phyloP scores from a whole-genome alignment of 37 sponge, comb jelly and placozoan genomes.

The Spongilla lacustris region DNA sequence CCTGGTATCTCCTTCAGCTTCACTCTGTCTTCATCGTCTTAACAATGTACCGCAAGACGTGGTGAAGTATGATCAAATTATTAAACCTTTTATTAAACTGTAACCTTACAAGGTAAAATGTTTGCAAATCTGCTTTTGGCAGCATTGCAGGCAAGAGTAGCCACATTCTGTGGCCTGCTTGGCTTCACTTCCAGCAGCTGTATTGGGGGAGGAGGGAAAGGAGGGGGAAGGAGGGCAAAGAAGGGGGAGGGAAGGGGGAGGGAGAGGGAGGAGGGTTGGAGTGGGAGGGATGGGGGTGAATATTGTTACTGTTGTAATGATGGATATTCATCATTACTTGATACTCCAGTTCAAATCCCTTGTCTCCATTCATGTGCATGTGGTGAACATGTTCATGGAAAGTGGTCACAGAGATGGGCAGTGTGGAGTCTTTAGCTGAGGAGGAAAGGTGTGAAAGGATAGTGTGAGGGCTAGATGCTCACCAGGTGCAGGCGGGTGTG shows the following conservation, averaged over 20 bases:
- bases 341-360: slow-evolving; percentile 78
- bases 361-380: slow-evolving; percentile 66
- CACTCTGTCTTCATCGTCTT: slow-evolving; percentile 68
- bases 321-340: slow-evolving; percentile 58
- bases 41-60: neutral
- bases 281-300: neutral
- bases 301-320: slow-evolving; percentile 23
- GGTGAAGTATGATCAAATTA: too few relatives aligned
- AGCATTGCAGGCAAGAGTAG: neutral
- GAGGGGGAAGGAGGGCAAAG: too few relatives aligned
- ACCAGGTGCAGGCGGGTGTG: neutral
- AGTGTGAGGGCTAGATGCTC: neutral
- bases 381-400: slow-evolving; percentile 72
- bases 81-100: neutral
- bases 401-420: slow-evolving; percentile 36
- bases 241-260: too few relatives aligned
- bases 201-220: too few relatives aligned
- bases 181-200: slow-evolving; percentile 16
- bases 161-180: neutral
- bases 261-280: neutral
- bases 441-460: neutral
- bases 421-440: slow-evolving; percentile 47
- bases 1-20: slow-evolving; percentile 22
- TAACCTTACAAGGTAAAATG: slow-evolving; percentile 33
- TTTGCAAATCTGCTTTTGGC: slow-evolving; percentile 25